Conservation (phyloP, 2,888 invertebrate species). For the Tribolium freemani region DNA sequence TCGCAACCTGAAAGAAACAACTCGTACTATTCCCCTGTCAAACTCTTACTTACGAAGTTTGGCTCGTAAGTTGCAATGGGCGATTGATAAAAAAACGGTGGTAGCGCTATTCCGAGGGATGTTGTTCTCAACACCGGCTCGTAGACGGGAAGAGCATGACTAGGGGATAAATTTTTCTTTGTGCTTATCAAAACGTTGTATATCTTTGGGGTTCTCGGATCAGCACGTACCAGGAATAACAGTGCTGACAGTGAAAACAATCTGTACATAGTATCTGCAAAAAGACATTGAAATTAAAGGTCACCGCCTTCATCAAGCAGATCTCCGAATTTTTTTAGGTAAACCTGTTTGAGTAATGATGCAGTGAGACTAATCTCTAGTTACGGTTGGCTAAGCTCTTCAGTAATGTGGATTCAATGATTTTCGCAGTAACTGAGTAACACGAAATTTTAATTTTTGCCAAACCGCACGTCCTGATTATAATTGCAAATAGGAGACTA, state of each 20-base stretch:
- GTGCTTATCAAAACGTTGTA: constrained; percentile 58
- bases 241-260: constrained; percentile 48
- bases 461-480: too few relatives aligned
- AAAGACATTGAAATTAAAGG: constrained; percentile 13
- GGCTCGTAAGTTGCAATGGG: constrained; percentile 21
- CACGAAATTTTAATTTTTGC: not conserved
- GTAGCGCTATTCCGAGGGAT: constrained; percentile 54
- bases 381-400: not conserved
- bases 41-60: constrained; percentile 35
- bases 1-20: constrained; percentile 9
- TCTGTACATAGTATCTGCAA: constrained; percentile 51
- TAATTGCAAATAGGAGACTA: too few relatives aligned
- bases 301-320: constrained; percentile 21
- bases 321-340: constrained; percentile 12
- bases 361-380: not conserved
- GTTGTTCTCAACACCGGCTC: constrained; percentile 58
- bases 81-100: constrained; percentile 46
- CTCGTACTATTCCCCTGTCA: not conserved
- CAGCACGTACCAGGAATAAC: constrained; percentile 44
- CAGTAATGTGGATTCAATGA: constrained; percentile 9
- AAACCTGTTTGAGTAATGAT: constrained; percentile 4
- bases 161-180: constrained; percentile 58
- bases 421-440: constrained; percentile 15
- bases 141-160: constrained; percentile 59
- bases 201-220: constrained; percentile 55